Evolutionary conservation across 2,113 vertebrate species (phyloP).

Genomic region (Meleagris gallopavo): DNA sequence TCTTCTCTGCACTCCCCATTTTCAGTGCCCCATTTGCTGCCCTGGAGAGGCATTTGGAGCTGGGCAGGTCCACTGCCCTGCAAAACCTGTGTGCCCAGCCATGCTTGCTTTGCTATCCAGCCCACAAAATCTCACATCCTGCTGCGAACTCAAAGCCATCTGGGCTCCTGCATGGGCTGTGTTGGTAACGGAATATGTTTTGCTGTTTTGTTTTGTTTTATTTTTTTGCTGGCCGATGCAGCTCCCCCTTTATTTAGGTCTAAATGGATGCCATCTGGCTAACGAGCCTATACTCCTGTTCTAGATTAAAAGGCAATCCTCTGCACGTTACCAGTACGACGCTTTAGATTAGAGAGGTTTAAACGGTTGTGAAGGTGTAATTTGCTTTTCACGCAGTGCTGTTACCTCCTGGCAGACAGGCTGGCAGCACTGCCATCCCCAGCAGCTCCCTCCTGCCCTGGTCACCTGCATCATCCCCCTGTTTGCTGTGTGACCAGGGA

Average conservation of each 20-base stretch:
- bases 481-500: not conserved
- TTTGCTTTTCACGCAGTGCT: constrained; percentile 42
- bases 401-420: constrained; percentile 3
- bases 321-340: rapidly evolving
- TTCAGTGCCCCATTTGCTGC: not conserved
- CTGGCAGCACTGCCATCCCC: rapidly evolving
- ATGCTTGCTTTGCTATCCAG: not conserved
- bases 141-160: not conserved
- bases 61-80: not conserved
- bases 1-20: not conserved
- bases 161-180: not conserved
- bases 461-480: not conserved
- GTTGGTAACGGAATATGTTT: constrained; percentile 21
- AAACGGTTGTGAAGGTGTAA: constrained; percentile 41
- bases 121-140: not conserved
- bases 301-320: constrained; percentile 64
- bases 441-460: not conserved
- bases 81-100: not conserved
- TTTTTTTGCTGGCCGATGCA: not conserved
- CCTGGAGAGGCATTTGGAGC: not conserved
- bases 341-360: constrained; percentile 32
- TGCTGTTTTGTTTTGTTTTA: not conserved
- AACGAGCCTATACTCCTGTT: constrained; percentile 57
- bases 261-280: constrained; percentile 69
- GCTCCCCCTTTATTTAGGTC: constrained; percentile 42